These are phyloP conservation scores for Seira musarum DNA, from an alignment of 2,888 invertebrate species.

Conservation along the genomic window DNA sequence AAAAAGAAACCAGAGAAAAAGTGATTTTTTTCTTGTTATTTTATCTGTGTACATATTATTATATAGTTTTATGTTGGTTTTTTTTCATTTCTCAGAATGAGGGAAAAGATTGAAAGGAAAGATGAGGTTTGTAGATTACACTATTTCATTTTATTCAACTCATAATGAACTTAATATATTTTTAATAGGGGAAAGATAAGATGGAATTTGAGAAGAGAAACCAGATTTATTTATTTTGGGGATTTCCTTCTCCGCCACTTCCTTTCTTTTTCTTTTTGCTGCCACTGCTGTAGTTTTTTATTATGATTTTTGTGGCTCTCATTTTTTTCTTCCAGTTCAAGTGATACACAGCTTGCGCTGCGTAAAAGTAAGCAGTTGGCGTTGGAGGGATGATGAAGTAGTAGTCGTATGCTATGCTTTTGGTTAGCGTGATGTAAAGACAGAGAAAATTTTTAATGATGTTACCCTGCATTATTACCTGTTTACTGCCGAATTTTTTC, in stretches of 20 bases:
- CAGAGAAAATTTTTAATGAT: constrained; percentile 12
- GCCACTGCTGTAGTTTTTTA: background rate
- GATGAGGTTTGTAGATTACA: constrained; percentile 14
- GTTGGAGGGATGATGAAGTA: too few relatives aligned
- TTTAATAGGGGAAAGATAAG: constrained; percentile 16
- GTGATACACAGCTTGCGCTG: background rate
- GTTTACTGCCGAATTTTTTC: constrained; percentile 9
- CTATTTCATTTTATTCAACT: background rate
- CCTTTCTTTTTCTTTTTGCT: background rate
- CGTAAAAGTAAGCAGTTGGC: background rate
- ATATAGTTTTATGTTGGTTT: too few relatives aligned
- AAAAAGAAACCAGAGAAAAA: too few relatives aligned
- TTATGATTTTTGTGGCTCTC: constrained; percentile 8
- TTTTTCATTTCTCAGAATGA: background rate
- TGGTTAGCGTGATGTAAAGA: too few relatives aligned
- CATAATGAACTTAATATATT: constrained; percentile 19
- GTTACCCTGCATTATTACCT: constrained; percentile 7
- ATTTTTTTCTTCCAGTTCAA: too few relatives aligned
- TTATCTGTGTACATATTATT: too few relatives aligned
- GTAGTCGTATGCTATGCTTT: background rate
- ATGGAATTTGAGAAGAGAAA: background rate
- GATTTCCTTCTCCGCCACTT: constrained; percentile 8
- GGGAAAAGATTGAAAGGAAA: background rate
- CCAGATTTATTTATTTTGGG: constrained; percentile 3
- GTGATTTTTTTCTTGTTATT: too few relatives aligned